These are phyloP conservation scores for Benthosema pterotum DNA, from an alignment of 2,797 vertebrate species.

Conservation along the genomic window DNA sequence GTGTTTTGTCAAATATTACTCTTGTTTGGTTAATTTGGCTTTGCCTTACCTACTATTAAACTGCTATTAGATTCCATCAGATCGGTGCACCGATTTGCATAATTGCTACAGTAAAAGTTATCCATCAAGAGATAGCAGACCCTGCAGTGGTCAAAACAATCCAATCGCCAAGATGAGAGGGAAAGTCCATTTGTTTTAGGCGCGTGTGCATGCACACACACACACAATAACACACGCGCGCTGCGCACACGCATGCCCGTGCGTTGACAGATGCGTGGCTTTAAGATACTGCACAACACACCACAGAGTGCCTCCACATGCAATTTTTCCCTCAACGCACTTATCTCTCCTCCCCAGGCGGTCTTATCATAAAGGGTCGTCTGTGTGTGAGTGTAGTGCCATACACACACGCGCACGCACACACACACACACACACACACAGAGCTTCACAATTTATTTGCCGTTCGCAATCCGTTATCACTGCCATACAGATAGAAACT, in stretches of 20 bases:
- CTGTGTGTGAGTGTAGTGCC: slow-evolving; percentile 31
- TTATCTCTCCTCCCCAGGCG: slow-evolving; percentile 69
- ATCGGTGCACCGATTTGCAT: slow-evolving; percentile 38
- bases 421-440: slow-evolving; percentile 21
- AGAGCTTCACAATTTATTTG: no score
- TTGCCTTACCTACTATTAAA: slow-evolving; percentile 44
- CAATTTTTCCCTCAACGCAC: slow-evolving; percentile 47
- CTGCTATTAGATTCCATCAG: slow-evolving; percentile 41
- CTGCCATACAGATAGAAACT: slow-evolving; percentile 15
- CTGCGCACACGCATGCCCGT: slow-evolving; percentile 7
- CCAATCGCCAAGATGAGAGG: slow-evolving; percentile 16
- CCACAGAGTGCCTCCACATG: slow-evolving; percentile 41
- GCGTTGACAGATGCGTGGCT: slow-evolving; percentile 30
- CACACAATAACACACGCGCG: slow-evolving; percentile 9
- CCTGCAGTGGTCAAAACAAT: slow-evolving; percentile 48
- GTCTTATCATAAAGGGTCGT: slow-evolving; percentile 59
- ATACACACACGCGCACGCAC: not conserved
- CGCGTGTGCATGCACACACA: slow-evolving; percentile 19
- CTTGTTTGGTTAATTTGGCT: slow-evolving; percentile 32
- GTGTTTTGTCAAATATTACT: slow-evolving; percentile 34
- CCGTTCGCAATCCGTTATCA: no score
- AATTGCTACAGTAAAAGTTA: slow-evolving; percentile 28
- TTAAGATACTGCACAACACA: slow-evolving; percentile 41
- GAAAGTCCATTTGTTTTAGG: slow-evolving; percentile 29
- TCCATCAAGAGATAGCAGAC: slow-evolving; percentile 42